These are phyloP conservation scores for Listrodromus nycthemerus DNA, from an alignment of 2,888 invertebrate species.

Conservation along the genomic window DNA sequence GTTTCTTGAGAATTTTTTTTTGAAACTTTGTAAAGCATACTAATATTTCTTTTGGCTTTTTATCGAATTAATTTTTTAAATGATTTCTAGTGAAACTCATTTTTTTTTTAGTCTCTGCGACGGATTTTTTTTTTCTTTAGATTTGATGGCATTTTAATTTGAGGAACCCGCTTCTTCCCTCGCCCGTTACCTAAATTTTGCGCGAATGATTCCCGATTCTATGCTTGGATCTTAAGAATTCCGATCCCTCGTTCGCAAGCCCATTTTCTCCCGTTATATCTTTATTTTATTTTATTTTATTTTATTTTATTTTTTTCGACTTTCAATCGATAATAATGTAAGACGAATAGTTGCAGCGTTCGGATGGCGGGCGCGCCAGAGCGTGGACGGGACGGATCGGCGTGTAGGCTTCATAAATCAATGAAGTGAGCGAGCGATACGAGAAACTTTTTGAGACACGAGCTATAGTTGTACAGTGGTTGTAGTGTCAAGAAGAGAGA, in stretches of 20 bases:
- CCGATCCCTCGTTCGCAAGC: background rate
- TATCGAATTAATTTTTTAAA: too few species aligned
- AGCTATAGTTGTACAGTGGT: constrained; percentile 53
- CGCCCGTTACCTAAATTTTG: background rate
- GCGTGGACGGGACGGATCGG: constrained; percentile 72
- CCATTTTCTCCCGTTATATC: constrained; percentile 21
- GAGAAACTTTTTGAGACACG: constrained; percentile 68
- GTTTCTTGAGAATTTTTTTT: too few species aligned
- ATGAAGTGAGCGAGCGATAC: constrained; percentile 68
- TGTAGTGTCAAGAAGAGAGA: constrained; percentile 55
- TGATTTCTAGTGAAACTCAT: too few species aligned
- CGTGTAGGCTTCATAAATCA: constrained; percentile 78
- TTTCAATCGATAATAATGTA: constrained; percentile 47
- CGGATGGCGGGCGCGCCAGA: constrained; percentile 35
- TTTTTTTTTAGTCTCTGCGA: too few species aligned
- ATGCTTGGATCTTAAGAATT: background rate
- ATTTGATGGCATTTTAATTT: background rate
- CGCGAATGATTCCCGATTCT: background rate
- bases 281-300: constrained; percentile 48
- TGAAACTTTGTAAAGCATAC: too few species aligned
- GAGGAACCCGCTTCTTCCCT: too few species aligned
- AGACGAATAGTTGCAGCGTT: constrained; percentile 52
- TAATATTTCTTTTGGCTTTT: too few species aligned
- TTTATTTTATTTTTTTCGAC: constrained; percentile 9
- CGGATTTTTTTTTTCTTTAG: background rate